Percentiles rank a stretch among this genome's conserved stretches.
phyloP scores from a whole-genome alignment of 2,113 vertebrate genomes.

The Ciconia maguari region DNA sequence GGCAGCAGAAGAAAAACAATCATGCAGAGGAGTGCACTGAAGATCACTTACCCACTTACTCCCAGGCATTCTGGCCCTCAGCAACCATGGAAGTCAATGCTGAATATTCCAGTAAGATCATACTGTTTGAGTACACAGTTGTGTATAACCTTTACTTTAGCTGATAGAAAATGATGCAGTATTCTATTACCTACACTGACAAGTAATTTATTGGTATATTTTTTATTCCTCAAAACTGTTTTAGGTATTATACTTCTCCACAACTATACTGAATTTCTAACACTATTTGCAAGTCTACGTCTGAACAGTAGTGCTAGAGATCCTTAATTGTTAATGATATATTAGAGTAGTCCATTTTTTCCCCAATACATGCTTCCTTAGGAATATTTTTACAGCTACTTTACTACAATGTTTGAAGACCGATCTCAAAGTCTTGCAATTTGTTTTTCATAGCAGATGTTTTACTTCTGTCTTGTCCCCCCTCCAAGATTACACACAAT shows the following conservation, averaged over 20 bases:
- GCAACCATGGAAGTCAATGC: not conserved
- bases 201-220: slow-evolving; percentile 69
- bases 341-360: not conserved
- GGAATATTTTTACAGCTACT: not conserved
- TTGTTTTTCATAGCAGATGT: not conserved
- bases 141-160: slow-evolving; percentile 47
- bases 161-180: slow-evolving; percentile 67
- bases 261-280: slow-evolving; percentile 41
- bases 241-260: slow-evolving; percentile 18
- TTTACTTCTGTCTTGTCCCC: not conserved
- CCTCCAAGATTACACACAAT: not conserved
- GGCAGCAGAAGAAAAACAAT: not conserved
- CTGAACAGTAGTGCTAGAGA: not conserved
- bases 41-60: not conserved
- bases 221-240: slow-evolving; percentile 59
- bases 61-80: not conserved
- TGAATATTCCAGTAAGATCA: slow-evolving; percentile 38
- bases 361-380: not conserved
- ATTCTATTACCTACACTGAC: slow-evolving; percentile 64
- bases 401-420: not conserved
- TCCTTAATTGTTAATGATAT: not conserved
- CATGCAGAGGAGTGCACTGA: accelerated
- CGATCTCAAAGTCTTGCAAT: not conserved
- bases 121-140: slow-evolving; percentile 24
- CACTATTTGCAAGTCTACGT: not conserved